Conservation (phyloP, 2,113 vertebrate genomes). For the Mormyrus iriodes region DNA sequence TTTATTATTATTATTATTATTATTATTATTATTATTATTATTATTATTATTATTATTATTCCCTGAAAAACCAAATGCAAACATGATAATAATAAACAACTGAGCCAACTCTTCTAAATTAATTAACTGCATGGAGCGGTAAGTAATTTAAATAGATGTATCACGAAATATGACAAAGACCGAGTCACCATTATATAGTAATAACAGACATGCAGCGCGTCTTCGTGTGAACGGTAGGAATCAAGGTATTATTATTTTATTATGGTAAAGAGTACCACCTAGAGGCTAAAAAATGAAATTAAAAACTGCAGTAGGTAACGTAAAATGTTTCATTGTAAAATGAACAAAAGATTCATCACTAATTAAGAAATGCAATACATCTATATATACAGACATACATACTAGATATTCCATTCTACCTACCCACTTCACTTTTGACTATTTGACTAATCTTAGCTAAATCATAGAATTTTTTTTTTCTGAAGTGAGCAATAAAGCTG, state of each 20-base stretch:
- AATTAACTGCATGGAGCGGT: background rate
- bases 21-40: background rate
- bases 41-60: background rate
- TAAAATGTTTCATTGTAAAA: background rate
- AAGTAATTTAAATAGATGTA: background rate
- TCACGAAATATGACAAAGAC: background rate
- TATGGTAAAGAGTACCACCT: conserved; percentile 90
- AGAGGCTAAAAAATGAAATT: conserved; percentile 55
- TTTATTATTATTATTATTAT: too few relatives aligned
- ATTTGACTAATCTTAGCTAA: too few relatives aligned
- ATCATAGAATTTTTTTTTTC: too few relatives aligned
- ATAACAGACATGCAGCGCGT: background rate
- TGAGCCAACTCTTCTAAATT: background rate
- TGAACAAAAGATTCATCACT: background rate
- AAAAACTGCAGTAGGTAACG: background rate
- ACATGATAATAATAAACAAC: background rate
- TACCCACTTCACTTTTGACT: too few relatives aligned
- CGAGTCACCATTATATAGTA: background rate
- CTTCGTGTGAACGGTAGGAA: background rate
- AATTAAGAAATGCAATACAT: background rate
- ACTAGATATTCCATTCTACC: background rate
- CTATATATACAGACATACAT: background rate
- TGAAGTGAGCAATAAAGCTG: too few relatives aligned
- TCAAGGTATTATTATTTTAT: conserved; percentile 27
- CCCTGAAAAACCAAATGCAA: background rate